phyloP scores from a whole-genome alignment of 2,888 invertebrate genomes.

The Cataglyphis rosenhaueri region DNA sequence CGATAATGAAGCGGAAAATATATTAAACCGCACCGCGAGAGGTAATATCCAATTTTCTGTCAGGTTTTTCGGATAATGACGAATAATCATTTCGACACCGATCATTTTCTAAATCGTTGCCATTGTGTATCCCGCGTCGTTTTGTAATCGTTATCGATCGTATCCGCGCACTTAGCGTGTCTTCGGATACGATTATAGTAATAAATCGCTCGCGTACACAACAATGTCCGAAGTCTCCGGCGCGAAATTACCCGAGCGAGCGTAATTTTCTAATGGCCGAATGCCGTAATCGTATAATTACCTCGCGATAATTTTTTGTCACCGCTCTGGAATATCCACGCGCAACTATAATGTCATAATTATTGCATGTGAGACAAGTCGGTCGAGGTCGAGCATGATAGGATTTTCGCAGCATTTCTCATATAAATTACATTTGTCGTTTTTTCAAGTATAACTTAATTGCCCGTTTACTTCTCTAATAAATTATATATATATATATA shows the following conservation, averaged over 20 bases:
- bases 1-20: neutral
- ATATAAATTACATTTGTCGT: slow-evolving; percentile 16
- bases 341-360: slow-evolving; percentile 26
- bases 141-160: slow-evolving; percentile 11
- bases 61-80: neutral
- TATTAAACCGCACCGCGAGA: neutral
- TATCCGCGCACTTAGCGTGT: neutral
- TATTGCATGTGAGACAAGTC: slow-evolving; percentile 2
- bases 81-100: slow-evolving; percentile 23
- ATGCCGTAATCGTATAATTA: slow-evolving; percentile 38
- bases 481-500: neutral
- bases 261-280: slow-evolving; percentile 22
- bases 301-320: slow-evolving; percentile 5
- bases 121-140: neutral
- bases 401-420: slow-evolving; percentile 37
- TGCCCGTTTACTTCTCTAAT: neutral
- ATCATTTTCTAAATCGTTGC: slow-evolving; percentile 49
- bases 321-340: slow-evolving; percentile 9
- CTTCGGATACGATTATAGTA: neutral
- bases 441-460: neutral
- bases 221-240: slow-evolving; percentile 5
- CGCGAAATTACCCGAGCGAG: slow-evolving; percentile 38
- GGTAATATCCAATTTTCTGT: neutral
- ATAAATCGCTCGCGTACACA: slow-evolving; percentile 27
- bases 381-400: slow-evolving; percentile 49